A percentile compares a stretch with the other conserved stretches of the same genome.
Conservation (phyloP, 2,113 vertebrate species). For the Pollachius pollachius region DNA sequence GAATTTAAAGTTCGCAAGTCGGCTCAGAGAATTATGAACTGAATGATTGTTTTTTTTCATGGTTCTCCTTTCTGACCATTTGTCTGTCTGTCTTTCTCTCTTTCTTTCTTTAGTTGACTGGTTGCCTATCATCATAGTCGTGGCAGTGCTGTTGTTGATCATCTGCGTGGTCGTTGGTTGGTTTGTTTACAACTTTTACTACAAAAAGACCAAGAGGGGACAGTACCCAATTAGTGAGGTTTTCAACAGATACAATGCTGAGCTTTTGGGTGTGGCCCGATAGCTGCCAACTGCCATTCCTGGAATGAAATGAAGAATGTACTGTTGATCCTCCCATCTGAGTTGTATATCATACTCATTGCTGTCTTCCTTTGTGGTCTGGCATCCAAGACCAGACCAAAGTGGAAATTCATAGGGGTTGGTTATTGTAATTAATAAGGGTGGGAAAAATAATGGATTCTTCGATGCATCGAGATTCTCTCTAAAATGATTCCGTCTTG, state of each 20-base stretch:
- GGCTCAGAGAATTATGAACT: not conserved
- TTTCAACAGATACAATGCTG: not conserved
- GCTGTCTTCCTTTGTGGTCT: too few species aligned
- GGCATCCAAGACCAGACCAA: too few species aligned
- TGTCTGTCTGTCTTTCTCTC: not conserved
- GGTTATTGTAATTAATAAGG: too few species aligned
- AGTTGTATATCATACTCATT: too few species aligned
- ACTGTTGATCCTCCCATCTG: too few species aligned
- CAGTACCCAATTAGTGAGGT: slow-evolving; percentile 27
- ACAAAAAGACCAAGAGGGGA: slow-evolving; percentile 27
- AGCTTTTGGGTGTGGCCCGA: slow-evolving; percentile 11
- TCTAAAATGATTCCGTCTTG: too few species aligned
- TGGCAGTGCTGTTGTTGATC: fast-evolving
- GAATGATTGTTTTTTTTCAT: not conserved
- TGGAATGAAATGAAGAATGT: too few species aligned
- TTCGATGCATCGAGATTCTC: too few species aligned
- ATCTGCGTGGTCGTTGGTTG: not conserved
- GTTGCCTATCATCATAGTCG: not conserved
- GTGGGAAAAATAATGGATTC: too few species aligned
- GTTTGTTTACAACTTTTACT: fast-evolving
- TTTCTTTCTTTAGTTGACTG: slow-evolving; percentile 6
- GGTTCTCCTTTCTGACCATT: too few species aligned
- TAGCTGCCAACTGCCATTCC: too few species aligned
- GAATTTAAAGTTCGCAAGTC: not conserved
- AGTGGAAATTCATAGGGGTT: too few species aligned